Conservation (phyloP, 2,113 vertebrate species). For the Saguinus imperator region DNA sequence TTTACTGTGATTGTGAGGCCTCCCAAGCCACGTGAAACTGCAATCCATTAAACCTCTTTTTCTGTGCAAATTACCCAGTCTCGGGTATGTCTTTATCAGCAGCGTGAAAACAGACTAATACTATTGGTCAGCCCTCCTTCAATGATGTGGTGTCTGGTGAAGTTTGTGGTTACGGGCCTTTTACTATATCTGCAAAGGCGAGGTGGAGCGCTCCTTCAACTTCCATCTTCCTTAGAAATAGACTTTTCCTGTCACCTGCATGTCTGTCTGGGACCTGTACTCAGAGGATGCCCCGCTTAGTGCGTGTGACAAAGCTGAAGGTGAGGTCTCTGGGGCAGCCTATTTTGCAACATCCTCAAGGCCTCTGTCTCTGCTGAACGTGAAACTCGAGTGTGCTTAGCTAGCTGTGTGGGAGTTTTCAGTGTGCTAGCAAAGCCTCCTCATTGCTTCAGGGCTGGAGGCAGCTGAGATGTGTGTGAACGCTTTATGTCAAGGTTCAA, state of each 20-base stretch:
- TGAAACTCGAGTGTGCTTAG: background rate
- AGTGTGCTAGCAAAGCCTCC: background rate
- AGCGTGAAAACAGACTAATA: too few relatives aligned
- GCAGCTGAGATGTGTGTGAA: background rate
- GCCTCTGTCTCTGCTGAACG: background rate
- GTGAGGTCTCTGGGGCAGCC: background rate
- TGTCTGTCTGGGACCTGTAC: background rate
- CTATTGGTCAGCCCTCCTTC: background rate
- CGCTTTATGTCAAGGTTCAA: background rate
- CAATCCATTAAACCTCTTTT: too few relatives aligned
- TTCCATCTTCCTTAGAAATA: background rate
- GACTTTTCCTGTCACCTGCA: background rate
- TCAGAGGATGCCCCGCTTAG: fast-evolving
- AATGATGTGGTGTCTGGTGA: background rate
- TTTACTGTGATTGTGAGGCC: too few relatives aligned
- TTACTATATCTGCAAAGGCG: background rate
- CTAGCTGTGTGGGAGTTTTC: background rate
- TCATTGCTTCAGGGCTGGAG: background rate
- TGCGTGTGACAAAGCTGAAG: background rate
- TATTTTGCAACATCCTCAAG: fast-evolving
- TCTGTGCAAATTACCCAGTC: too few relatives aligned
- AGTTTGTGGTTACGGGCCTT: background rate
- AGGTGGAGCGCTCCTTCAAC: background rate
- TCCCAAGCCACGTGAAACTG: too few relatives aligned
- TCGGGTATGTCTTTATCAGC: too few relatives aligned